phyloP scores from a whole-genome alignment of 2,113 vertebrate species.

The Myrmecobius fasciatus region DNA sequence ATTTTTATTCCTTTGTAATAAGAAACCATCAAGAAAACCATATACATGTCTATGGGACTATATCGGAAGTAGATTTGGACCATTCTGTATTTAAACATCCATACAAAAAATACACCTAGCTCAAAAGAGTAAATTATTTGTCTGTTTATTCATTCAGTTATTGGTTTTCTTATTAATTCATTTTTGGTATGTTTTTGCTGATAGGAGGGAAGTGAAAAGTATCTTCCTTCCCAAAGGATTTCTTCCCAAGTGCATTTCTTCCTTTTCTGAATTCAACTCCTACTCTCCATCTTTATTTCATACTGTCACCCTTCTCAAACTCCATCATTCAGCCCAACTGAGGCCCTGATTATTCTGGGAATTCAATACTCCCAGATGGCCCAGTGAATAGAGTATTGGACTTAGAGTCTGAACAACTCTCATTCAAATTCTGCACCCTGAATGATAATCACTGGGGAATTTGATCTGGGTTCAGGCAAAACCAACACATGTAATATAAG shows the following conservation, averaged over 20 bases:
- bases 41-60: background rate
- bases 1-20: background rate
- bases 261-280: background rate
- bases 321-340: background rate
- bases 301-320: fast-evolving
- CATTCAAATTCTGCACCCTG: background rate
- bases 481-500: background rate
- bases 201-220: background rate
- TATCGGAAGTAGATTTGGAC: background rate
- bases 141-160: too few species aligned
- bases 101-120: background rate
- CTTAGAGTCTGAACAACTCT: background rate
- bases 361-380: background rate
- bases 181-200: background rate
- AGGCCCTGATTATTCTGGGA: background rate
- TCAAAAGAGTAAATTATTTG: background rate
- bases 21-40: background rate
- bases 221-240: constrained; percentile 9
- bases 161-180: background rate
- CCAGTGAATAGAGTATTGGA: background rate
- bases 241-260: background rate
- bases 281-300: background rate
- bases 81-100: background rate
- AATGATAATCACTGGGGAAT: background rate
- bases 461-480: background rate